Evolutionary conservation across 2,888 invertebrate genomes (phyloP), one percentile per base, ranked within the genome.

Genomic region (Erannis defoliaria): DNA sequence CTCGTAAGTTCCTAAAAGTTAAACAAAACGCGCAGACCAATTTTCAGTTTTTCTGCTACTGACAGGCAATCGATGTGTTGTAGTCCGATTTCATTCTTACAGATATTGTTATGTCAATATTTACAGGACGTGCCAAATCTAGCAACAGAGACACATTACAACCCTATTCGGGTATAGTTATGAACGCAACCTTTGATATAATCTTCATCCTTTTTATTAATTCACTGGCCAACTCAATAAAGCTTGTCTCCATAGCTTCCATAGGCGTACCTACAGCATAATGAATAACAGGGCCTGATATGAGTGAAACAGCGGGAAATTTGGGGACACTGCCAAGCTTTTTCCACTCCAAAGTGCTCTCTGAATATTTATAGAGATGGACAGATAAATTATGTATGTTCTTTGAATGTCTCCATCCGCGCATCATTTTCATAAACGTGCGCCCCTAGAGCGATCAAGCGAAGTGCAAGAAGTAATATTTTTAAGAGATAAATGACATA

Each of bases 351-450:
- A 64, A 68, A 72, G 70, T 70, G 73, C 70, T 68, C 64, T 49
- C 67, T 76, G 76, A 74, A 76, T 77, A 73, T 67, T 67, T 71
- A 73, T 70, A 70, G 68, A 71, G 70, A 73, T 74, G 67, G 67
- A 70, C 73, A 67, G 61, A 69, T 78, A 71, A 74, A 78, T 76
- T 77, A 77, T 78, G 68, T 70, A 75, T 68, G 67, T 70, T 60
- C 68, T 73, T 68, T 75, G 64, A 75, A 75, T 73, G 68, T 66
- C 68, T 60, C 62, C 66, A 68, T 61, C 62, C 64, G 56, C 55
- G 57, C 43, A 65, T 69, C 40, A 70, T 71, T 64, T 72, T 73
- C 68, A 73, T 73, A 73, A 61, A 63, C 56, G 61, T 55, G 23
- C 57, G 46, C 58, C 60, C 26, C 58, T 58, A 1, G 43, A 53